Percentiles rank a stretch among this genome's conserved stretches.
phyloP scores from a whole-genome alignment of 2,113 vertebrate species.

The Plestiodon gilberti region DNA sequence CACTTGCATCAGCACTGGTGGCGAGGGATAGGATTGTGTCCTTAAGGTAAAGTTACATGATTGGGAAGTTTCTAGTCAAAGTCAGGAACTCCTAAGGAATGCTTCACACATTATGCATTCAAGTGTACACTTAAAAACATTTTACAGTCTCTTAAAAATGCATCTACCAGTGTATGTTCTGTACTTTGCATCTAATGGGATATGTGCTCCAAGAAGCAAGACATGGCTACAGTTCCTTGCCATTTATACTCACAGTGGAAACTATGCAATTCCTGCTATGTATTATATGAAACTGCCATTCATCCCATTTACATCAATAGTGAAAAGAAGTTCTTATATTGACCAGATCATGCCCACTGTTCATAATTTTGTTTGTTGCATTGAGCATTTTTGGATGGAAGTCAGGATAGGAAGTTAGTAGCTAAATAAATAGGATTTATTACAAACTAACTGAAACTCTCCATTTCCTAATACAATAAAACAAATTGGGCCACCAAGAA shows the following conservation, averaged over 20 bases:
- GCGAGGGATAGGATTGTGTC: too few relatives aligned
- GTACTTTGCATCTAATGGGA: not conserved
- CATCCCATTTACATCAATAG: not conserved
- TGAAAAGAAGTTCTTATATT: not conserved
- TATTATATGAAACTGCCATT: too few relatives aligned
- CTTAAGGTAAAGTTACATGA: not conserved
- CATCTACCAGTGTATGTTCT: not conserved
- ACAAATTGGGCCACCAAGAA: slow-evolving; percentile 15
- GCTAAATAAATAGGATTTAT: not conserved
- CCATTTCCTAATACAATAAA: not conserved
- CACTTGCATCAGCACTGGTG: too few relatives aligned
- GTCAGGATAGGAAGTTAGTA: not conserved
- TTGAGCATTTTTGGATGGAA: not conserved
- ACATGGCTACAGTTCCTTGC: not conserved
- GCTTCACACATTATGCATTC: not conserved
- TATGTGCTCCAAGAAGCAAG: not conserved
- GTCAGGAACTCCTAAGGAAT: not conserved
- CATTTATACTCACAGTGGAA: not conserved
- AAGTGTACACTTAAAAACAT: not conserved
- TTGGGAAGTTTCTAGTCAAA: not conserved
- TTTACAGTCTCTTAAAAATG: not conserved
- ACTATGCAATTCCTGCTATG: not conserved
- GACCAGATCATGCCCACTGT: not conserved
- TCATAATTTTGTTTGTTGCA: not conserved
- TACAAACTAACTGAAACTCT: not conserved